Base-by-base conservation (phyloP, 2,888 invertebrate genomes). In the Rhodophaea formosa region DNA sequence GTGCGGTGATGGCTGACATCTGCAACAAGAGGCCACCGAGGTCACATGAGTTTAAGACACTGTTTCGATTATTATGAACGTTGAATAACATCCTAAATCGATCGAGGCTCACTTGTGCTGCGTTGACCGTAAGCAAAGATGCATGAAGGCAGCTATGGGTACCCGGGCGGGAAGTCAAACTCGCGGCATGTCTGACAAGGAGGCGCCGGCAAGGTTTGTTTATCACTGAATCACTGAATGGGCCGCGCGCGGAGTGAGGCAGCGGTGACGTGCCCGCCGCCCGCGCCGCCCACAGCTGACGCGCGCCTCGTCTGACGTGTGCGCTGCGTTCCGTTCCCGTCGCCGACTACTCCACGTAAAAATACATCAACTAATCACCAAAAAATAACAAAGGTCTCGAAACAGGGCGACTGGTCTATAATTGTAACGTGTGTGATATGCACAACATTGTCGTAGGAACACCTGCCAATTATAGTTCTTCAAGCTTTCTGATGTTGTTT, bases 1-100 rank as follows among this genome's bases (percentile, higher is more conserved):
- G 80, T 89, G 86, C 85, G 88, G 87, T 77, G 84, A 85, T 77
- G 87, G 88, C 77, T 88, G 88, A 83, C 89, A 89, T 89, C 87
- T 88, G 88, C 78, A 87, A 88, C 79, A 79, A 79, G 74, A 84
- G 76, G 75, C 78, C 82, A 79, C 78, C 82, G 86, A 83, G 86
- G 87, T 88, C 88, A 89, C 84, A 72, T 72, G 77, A 74, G 72
- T 72, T 66, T 61, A 67, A 67, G 72, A 71, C 68, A 64, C 61
- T 64, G 59, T 57, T 62, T 64, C 42, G 57, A 61, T 59, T 63
- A 64, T 65, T 65, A 64, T 61, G 61, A 54, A 54, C 57, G 57
- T 17, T 53, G 56, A 58, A 59, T 47, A 44, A 47, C 44, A 45
- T 49, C 52, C 46, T 55, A 35, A 64, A 59, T 64, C 65, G 65